A percentile compares a stretch with the other conserved stretches of the same genome.
phyloP scores from a whole-genome alignment of 1,140 invertebrate species.

The Sitodiplosis mosellana region DNA sequence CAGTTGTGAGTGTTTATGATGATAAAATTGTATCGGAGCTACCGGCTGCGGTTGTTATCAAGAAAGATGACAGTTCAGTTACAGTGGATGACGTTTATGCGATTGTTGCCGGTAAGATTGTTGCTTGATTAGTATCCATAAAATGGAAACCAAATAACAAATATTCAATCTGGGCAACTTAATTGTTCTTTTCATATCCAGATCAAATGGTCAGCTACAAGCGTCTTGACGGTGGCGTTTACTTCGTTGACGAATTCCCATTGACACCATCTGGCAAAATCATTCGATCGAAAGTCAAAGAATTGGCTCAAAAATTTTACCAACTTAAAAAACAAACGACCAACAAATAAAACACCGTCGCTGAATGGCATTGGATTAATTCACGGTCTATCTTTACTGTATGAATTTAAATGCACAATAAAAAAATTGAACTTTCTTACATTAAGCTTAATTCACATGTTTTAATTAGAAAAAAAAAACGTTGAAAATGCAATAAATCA shows the following conservation, averaged over 20 bases:
- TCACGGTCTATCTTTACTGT: not conserved
- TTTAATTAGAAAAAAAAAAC: not conserved
- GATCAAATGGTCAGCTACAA: not conserved
- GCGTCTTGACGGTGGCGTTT: conserved; percentile 5
- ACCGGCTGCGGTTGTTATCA: not conserved
- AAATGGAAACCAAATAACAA: not conserved
- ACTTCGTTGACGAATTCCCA: conserved; percentile 5
- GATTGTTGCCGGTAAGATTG: not conserved
- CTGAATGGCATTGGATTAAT: not conserved
- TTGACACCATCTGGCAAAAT: conserved; percentile 6
- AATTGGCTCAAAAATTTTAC: not conserved
- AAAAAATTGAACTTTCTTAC: not conserved
- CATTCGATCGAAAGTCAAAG: not conserved
- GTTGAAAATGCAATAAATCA: not conserved
- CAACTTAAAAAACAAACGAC: not conserved
- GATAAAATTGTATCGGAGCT: too few relatives aligned
- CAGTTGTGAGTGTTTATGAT: conserved; percentile 38
- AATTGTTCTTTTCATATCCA: not conserved
- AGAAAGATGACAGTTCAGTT: not conserved
- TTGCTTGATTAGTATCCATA: not conserved
- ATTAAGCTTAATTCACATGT: not conserved
- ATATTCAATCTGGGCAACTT: not conserved
- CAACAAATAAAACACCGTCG: not conserved
- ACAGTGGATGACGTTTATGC: not conserved
- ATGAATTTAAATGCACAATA: not conserved